Percentiles rank a stretch among this genome's conserved stretches.
These are phyloP conservation scores for Hypselothyrea guttata DNA, from an alignment of 2,888 invertebrate species.

Conservation along the genomic window DNA sequence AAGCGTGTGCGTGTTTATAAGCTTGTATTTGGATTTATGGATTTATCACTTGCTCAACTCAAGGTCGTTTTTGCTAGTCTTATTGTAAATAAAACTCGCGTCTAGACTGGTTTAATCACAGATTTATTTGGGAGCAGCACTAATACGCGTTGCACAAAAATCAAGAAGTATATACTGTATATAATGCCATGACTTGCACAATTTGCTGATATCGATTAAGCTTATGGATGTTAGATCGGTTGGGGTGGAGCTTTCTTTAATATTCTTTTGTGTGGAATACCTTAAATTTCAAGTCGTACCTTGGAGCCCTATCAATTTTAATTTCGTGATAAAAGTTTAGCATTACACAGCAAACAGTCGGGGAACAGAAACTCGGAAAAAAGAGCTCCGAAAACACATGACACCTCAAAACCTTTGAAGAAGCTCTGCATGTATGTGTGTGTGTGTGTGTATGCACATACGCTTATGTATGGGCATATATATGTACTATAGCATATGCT, in stretches of 20 bases:
- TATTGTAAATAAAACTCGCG: constrained; percentile 35
- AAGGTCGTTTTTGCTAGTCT: constrained; percentile 53
- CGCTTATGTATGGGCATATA: constrained; percentile 13
- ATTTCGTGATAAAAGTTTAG: constrained; percentile 67
- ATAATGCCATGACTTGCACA: too few species aligned
- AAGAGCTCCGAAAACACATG: constrained; percentile 56
- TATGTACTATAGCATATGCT: constrained; percentile 40
- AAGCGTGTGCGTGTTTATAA: constrained; percentile 1
- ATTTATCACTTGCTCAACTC: constrained; percentile 62
- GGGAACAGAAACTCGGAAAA: constrained; percentile 38
- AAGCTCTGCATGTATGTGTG: constrained; percentile 39
- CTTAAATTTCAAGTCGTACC: constrained; percentile 33
- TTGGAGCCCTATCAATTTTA: constrained; percentile 61
- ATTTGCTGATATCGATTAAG: background rate
- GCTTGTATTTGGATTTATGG: constrained; percentile 33
- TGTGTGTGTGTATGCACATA: constrained; percentile 5
- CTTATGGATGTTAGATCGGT: too few species aligned
- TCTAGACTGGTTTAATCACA: constrained; percentile 36
- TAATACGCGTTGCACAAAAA: constrained; percentile 16
- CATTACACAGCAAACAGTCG: constrained; percentile 58
- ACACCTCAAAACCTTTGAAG: constrained; percentile 62
- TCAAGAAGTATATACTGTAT: background rate
- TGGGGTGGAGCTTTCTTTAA: too few species aligned
- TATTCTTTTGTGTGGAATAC: constrained; percentile 4
- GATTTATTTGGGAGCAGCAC: constrained; percentile 17